Conservation (phyloP, 2,888 invertebrate species). For the Micoletzkya japonica region DNA sequence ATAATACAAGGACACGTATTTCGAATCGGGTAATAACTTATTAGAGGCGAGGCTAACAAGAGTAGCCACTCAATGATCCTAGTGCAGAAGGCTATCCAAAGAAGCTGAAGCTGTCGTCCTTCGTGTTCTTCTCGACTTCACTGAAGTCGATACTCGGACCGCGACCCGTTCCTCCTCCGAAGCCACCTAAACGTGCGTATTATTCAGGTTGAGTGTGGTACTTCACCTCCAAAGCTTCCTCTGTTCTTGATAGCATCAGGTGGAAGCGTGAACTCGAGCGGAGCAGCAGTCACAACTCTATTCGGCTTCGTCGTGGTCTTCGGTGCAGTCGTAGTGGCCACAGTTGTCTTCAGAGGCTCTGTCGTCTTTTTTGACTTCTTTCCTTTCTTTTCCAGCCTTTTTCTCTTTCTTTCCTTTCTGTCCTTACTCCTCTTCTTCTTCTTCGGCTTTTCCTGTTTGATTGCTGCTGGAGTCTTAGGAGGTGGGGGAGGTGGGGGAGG, state of each 20-base stretch:
- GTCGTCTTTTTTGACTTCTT: neutral
- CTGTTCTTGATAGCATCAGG: neutral
- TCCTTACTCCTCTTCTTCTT: constrained; percentile 7
- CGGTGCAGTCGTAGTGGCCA: neutral
- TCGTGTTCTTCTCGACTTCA: constrained; percentile 27
- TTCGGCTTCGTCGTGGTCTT: neutral
- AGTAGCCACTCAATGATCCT: too few species aligned
- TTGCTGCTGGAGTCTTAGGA: too few species aligned
- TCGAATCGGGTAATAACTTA: too few species aligned
- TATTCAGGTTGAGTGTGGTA: neutral
- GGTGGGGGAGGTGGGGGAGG: too few species aligned
- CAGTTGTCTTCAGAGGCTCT: neutral
- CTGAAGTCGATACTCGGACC: constrained; percentile 22
- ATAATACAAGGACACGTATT: too few species aligned
- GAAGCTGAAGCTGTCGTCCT: constrained; percentile 20
- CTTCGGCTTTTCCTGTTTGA: constrained; percentile 10
- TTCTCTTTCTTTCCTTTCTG: constrained; percentile 6
- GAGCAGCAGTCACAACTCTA: neutral
- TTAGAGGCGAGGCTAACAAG: too few species aligned
- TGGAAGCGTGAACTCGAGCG: constrained; percentile 20
- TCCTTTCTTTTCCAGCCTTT: too few species aligned
- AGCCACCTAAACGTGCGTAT: neutral
- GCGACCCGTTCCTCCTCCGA: constrained; percentile 24
- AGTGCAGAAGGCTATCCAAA: too few species aligned
- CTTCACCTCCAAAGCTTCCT: neutral